These are phyloP conservation scores for Spodoptera frugiperda DNA, from an alignment of 1,140 invertebrate species.

Conservation along the genomic window DNA sequence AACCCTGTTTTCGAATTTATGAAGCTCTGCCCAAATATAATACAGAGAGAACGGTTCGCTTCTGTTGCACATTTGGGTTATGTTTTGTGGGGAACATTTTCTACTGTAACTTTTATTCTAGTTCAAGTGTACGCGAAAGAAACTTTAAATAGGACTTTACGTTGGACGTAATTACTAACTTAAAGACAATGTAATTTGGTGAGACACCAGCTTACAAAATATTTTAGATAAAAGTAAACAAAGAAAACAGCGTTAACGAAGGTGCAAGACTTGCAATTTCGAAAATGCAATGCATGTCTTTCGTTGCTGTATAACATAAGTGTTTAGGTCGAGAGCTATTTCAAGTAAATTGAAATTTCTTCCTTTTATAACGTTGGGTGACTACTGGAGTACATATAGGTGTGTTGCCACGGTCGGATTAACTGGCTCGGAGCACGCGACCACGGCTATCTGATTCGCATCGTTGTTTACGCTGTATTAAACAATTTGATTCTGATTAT, in stretches of 20 bases:
- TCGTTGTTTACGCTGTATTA: constrained; percentile 80
- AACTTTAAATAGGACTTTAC: no score
- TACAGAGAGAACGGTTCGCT: background rate
- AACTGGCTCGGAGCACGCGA: constrained; percentile 76
- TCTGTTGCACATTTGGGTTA: background rate
- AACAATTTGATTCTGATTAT: constrained; percentile 82
- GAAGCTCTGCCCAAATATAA: constrained; percentile 16
- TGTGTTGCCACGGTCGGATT: constrained; percentile 57
- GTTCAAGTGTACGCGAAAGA: background rate
- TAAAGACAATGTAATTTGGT: background rate
- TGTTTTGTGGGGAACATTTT: background rate
- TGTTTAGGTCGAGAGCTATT: constrained; percentile 61
- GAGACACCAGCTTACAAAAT: background rate
- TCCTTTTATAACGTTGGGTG: constrained; percentile 67
- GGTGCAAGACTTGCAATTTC: background rate
- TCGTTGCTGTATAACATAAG: constrained; percentile 45
- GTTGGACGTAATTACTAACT: no score
- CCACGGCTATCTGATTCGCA: constrained; percentile 71
- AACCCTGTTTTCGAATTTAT: constrained; percentile 35
- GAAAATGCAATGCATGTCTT: constrained; percentile 32
- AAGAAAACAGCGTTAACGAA: background rate
- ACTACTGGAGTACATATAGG: constrained; percentile 45
- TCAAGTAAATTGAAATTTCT: constrained; percentile 82
- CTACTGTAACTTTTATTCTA: background rate
- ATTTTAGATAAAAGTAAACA: background rate